A percentile compares a stretch with the other conserved stretches of the same genome.
These are phyloP conservation scores for Lagocephalus sceleratus DNA, from an alignment of 2,797 vertebrate genomes.

Conservation along the genomic window DNA sequence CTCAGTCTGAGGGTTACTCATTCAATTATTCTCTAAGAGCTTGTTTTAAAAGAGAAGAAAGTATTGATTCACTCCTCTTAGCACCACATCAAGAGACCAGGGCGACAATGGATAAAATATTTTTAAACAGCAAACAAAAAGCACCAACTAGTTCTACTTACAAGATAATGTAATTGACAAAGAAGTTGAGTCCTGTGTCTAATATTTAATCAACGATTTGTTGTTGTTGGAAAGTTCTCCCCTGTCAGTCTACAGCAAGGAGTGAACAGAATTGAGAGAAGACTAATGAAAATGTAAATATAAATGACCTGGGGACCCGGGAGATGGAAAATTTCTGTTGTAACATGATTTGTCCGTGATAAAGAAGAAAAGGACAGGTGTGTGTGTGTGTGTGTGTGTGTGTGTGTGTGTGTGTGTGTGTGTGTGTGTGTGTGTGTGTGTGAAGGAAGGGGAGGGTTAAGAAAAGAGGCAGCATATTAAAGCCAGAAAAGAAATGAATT, in stretches of 20 bases:
- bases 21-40: conserved; percentile 76
- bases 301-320: too few species aligned
- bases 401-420: neutral
- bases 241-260: too few species aligned
- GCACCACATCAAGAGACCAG: conserved; percentile 50
- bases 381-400: neutral
- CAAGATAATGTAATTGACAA: too few species aligned
- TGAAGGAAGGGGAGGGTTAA: too few species aligned
- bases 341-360: too few species aligned
- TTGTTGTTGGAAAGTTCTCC: too few species aligned
- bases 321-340: too few species aligned
- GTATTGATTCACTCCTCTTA: conserved; percentile 69
- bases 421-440: conserved; percentile 2
- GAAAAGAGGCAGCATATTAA: conserved; percentile 7
- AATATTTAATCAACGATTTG: too few species aligned
- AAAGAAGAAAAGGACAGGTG: too few species aligned
- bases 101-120: conserved; percentile 44
- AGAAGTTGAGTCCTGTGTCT: too few species aligned
- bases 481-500: conserved; percentile 35
- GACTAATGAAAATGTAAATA: too few species aligned
- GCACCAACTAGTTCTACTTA: conserved; percentile 11
- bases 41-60: conserved; percentile 60
- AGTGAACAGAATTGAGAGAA: too few species aligned
- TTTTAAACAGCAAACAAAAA: conserved; percentile 14
- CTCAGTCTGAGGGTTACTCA: conserved; percentile 71